Conservation (phyloP, 1,140 invertebrate species). For the Latrodectus geometricus region DNA sequence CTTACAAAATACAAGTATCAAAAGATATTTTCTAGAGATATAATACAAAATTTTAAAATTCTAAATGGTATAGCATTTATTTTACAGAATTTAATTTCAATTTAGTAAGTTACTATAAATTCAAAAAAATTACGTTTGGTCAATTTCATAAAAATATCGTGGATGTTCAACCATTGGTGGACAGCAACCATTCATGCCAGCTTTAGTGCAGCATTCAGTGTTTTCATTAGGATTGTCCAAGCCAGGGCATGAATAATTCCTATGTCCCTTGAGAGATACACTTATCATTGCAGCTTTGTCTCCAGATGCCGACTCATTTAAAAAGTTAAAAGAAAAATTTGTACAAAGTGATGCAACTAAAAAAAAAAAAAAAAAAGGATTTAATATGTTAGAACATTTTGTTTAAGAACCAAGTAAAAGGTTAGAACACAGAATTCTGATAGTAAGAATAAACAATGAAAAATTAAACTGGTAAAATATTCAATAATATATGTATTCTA, state of each 20-base stretch:
- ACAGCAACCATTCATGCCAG: neutral
- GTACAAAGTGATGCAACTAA: neutral
- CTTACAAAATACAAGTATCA: too few relatives aligned
- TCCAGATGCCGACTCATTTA: neutral
- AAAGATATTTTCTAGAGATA: too few relatives aligned
- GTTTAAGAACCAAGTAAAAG: neutral
- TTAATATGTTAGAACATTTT: neutral
- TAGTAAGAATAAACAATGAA: too few relatives aligned
- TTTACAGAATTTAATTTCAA: neutral
- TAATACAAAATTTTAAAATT: too few relatives aligned
- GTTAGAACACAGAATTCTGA: too few relatives aligned
- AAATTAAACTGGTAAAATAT: too few relatives aligned
- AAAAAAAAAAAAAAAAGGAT: neutral
- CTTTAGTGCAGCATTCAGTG: neutral
- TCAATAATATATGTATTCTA: too few relatives aligned
- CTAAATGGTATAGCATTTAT: too few relatives aligned
- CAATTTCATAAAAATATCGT: neutral
- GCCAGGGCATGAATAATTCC: neutral
- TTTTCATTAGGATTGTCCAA: neutral
- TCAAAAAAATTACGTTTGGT: neutral
- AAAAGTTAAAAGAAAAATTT: neutral
- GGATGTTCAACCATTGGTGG: too few relatives aligned
- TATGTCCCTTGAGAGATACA: neutral
- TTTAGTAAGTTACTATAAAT: neutral
- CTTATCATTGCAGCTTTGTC: neutral